Base-by-base conservation (phyloP, 2,797 vertebrate species). In the Huso huso region DNA sequence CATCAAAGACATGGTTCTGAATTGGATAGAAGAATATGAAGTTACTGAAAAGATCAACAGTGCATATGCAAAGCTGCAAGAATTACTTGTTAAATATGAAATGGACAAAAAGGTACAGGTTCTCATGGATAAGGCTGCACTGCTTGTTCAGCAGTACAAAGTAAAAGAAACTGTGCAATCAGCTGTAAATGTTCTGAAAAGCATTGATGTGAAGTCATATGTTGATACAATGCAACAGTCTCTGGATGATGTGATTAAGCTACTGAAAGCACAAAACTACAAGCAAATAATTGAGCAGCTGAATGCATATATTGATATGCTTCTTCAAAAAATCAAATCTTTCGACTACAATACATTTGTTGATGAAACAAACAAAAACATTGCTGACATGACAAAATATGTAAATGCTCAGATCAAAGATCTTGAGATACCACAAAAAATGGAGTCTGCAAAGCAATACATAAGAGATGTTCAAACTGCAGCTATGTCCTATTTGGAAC, bases 1-100 rank as follows among this genome's bases (percentile, higher is more conserved):
- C 60, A 83, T 94, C 63, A 87, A 90, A 77, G 78, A 93, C 51
- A 79, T 93, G 37, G 77, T 98, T 71, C 52, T 89, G 65, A 93
- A 87, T 72, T 89, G 93, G 84, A 84, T 93, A 62, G 91, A 96
- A 23, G 89, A 94, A 74, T 95, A 94, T 77, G 88, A 93, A 88
- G 76, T 97, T 61, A 75, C 86, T 69, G 83, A 89, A 71, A 97
- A 96, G 87, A 85, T 99, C 62, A 93, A 84, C 58, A 69, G 73
- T 69, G 76, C 97, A 52, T 85, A 77, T 74, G 83, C 75, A 65
- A 90, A 82, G 72, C 23, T 90, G 4, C 84, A 78, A 66, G 85
- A 92, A 72, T 67, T 93, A 57, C 69, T 94, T 81, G 70, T 84
- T 68, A 90, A 83, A 72, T 94, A 95, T 77, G 78, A 92, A 71